phyloP scores from a whole-genome alignment of 2,888 invertebrate species.

The Xylocampa areola region DNA sequence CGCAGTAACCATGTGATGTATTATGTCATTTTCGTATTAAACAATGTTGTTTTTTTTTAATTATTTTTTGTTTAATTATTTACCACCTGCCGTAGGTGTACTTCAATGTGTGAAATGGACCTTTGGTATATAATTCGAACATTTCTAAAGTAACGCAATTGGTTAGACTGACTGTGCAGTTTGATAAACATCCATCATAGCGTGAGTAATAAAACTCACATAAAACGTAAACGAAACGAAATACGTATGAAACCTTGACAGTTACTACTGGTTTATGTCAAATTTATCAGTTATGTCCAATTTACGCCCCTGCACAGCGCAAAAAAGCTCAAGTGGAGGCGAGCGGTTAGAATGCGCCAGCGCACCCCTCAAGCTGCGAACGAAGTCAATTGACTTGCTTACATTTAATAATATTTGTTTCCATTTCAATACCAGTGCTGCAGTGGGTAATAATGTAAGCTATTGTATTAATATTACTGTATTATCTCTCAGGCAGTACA shows the following conservation, averaged over 20 bases:
- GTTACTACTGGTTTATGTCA: conserved; percentile 87
- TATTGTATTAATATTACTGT: conserved; percentile 14
- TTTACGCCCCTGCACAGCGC: conserved; percentile 79
- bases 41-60: too few relatives aligned
- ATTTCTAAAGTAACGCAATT: too few relatives aligned
- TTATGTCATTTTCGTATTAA: too few relatives aligned
- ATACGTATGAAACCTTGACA: conserved; percentile 78
- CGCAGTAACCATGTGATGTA: too few relatives aligned
- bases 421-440: conserved; percentile 52
- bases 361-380: conserved; percentile 67
- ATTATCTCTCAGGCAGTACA: too few relatives aligned
- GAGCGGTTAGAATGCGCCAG: conserved; percentile 65
- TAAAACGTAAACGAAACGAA: conserved; percentile 79
- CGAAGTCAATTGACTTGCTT: conserved; percentile 85
- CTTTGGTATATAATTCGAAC: too few relatives aligned
- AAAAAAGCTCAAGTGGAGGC: conserved; percentile 83
- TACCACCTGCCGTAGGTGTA: too few relatives aligned
- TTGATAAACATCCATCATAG: conserved; percentile 72
- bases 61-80: too few relatives aligned
- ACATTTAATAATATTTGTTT: conserved; percentile 77
- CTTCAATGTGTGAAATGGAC: too few relatives aligned
- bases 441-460: conserved; percentile 26
- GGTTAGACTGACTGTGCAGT: neutral
- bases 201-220: conserved; percentile 76
- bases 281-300: conserved; percentile 85